Evolutionary conservation across 2,888 invertebrate species (phyloP), one percentile per base, ranked within the genome.

Genomic region (Sipha maydis): DNA sequence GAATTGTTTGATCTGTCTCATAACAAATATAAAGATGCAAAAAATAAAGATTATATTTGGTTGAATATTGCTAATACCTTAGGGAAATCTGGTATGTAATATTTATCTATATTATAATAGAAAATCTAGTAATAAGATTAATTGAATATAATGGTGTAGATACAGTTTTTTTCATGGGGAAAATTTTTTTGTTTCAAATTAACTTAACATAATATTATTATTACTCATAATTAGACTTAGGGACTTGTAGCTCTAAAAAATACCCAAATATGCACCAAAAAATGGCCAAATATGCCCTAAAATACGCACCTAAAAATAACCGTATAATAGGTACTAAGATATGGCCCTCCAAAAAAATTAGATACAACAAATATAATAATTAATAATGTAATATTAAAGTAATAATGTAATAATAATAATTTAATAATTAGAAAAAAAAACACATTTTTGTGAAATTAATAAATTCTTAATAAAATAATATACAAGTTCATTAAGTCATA

Each of bases 1-100:
- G n/a, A n/a, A n/a, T n/a, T n/a, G n/a, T n/a, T n/a, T n/a, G n/a
- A n/a, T n/a, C n/a, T n/a, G n/a, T n/a, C n/a, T n/a, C n/a, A n/a
- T n/a, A n/a, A n/a, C n/a, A n/a, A n/a, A n/a, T n/a, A n/a, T n/a
- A n/a, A n/a, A n/a, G n/a, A n/a, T n/a, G n/a, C n/a, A n/a, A 80
- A 28, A 69, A 28, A 82, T 69, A 82, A 82, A 82, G 41, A 82
- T 28, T 28, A 1, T 28, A 82, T 82, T 82, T 82, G 80, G 80
- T 69, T 61, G 0, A 7, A 67, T 67, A 80, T 80, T 38, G 34
- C 67, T 17, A 80, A 80, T n/a, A 38, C 67, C 5, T 28, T 82
- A 0, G 80, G 69, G 28, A 82, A 69, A 82, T 82, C 67, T 82
- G 80, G 80, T 82, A 82, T 69, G 80, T 69, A 41, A 41, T 41